Evolutionary conservation across 2,113 vertebrate species (phyloP), one percentile per base, ranked within the genome.

Genomic region (Alosa alosa): DNA sequence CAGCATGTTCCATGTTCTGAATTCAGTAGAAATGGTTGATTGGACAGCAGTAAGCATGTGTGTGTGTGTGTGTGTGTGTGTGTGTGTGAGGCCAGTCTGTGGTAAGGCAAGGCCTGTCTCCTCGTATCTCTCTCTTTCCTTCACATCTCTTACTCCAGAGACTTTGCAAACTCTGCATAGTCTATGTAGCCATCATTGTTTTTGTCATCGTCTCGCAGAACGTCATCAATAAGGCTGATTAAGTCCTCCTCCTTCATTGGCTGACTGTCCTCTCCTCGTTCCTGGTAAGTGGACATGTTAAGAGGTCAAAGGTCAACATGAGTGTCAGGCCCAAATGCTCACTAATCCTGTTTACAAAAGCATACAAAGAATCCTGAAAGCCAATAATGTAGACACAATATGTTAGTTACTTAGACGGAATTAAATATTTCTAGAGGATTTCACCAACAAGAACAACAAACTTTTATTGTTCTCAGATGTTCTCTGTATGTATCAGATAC

Each of bases 121-220:
- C 31, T 17, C 13, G 5, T 17, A 15, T 78, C 36, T 15, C 5
- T 78, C 13, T 4, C 13, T 0, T 15, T 11, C 1, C 31, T 39
- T 39, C 10, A 39, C 55, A 25, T 52, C 0, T 47, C 60, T 93
- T 93, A 99, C 89, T 97, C 97, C 88, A 99, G 93, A 2, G 98
- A 99, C 89, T 96, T 98, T 86, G 98, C 98, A 83, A 99, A 99
- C 90, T 99, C 98, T 7, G 98, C 98, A 52, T 99, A 99, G 91
- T 99, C 98, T 49, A 99, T 99, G 90, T 97, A 99, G 15, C 98
- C 98, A 0, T 99, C 98, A 0, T 98, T 97, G 94, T 99, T 99
- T 91, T 96, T 98, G 93, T 99, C 98, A 46, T 99, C 97, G 4
- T 99, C 98, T 89, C 87, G 93, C 87, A 99, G 94, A 81, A 99